Evolutionary conservation across 1,140 invertebrate species (phyloP).

Genomic region (Berghia stephanieae): DNA sequence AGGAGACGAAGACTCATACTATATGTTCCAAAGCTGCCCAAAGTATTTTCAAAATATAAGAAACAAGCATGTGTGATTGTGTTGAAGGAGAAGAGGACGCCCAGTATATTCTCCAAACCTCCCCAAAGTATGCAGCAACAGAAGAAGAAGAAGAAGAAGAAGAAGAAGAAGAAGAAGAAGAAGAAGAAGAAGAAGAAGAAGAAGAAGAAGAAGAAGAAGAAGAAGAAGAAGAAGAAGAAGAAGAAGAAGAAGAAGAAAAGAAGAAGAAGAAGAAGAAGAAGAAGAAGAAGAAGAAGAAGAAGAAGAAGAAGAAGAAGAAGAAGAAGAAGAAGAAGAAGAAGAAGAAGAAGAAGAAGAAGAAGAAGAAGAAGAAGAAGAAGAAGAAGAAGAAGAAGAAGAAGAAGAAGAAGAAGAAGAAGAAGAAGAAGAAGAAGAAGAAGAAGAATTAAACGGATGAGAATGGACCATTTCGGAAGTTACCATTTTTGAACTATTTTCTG

Average conservation of each 20-base stretch:
- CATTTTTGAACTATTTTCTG: no score
- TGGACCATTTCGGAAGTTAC: no score
- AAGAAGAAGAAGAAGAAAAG: neutral
- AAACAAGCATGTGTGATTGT: no score
- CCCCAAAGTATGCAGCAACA: neutral
- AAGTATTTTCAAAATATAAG: neutral
- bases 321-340: conserved; percentile 10
- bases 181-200: neutral
- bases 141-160: conserved; percentile 9
- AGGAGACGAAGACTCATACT: neutral
- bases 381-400: conserved; percentile 11
- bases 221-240: conserved; percentile 5
- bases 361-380: conserved; percentile 19
- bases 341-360: conserved; percentile 10
- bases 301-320: neutral
- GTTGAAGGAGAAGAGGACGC: no score
- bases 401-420: conserved; percentile 2
- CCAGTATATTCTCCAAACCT: neutral
- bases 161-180: neutral
- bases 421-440: no score
- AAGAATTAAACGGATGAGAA: no score
- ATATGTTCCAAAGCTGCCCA: neutral
- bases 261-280: neutral
- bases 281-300: neutral
- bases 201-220: neutral